Evolutionary conservation across 2,888 invertebrate species (phyloP), one percentile per base, ranked within the genome.

Genomic region (Pseudococcus longispinus): DNA sequence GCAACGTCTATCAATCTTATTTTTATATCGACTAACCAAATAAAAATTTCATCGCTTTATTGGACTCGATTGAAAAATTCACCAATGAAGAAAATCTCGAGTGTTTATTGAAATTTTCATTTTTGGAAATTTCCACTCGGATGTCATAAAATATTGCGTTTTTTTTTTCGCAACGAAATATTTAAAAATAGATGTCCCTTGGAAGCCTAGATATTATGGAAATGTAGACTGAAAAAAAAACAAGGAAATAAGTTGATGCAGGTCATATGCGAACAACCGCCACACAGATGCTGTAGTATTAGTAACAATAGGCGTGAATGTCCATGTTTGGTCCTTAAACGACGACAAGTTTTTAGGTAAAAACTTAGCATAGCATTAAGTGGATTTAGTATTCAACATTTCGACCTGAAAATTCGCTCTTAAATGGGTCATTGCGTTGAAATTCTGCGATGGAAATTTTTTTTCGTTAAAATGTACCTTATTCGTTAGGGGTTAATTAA

Each of bases 211-310:
- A 46, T 60, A 20, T 3, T 20, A 6, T 70, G 29, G 4, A 70
- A 29, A 70, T 32, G 70, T 70, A 29, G 70, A 70, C 29, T 29
- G n/a, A n/a, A n/a, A 70, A 70, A 15, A 29, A 37, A 29, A 70
- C 32, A 80, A 80, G 77, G 20, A 80, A 42, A 80, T 26, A 23
- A 80, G 77, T 80, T 80, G 77, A 80, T 80, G 42, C 77, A 80
- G 77, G 77, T 80, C 77, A 80, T 37, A 37, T 42, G 42, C 42
- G 77, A 42, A 80, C 20, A 80, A 80, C 77, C 77, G 77, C 77
- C 37, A 37, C 37, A 42, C 77, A 42, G 42, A 80, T 80, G 20
- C 20, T 80, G 42, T 80, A 9, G 42, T 80, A 80, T 42, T 80
- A 20, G 20, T 23, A 37, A 80, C 42, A 80, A 80, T 80, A 80